Conservation (phyloP, 2,797 vertebrate genomes). For the Kryptolebias ocellatus region DNA sequence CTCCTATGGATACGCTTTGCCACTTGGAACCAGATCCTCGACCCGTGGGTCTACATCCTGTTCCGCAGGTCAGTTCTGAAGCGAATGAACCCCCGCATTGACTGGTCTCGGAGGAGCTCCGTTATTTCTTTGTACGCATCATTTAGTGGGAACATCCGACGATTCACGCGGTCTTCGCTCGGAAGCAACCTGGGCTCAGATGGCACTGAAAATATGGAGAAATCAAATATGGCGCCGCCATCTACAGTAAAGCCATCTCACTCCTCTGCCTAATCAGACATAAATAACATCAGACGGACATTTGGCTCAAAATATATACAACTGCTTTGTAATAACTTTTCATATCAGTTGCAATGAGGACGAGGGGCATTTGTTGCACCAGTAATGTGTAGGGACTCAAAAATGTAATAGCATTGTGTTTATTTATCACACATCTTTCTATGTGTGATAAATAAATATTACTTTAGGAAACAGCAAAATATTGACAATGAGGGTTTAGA, state of each 20-base stretch:
- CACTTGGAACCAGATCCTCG: conserved; percentile 96
- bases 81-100: conserved; percentile 82
- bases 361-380: neutral
- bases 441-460: no score
- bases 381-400: neutral
- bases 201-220: neutral
- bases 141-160: conserved; percentile 77
- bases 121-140: conserved; percentile 76
- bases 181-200: conserved; percentile 4
- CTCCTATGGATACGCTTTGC: conserved; percentile 91
- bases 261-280: conserved; percentile 23
- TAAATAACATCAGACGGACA: neutral
- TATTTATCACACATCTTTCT: no score
- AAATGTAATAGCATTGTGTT: neutral
- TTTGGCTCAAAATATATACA: neutral
- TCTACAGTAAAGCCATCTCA: neutral
- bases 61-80: conserved; percentile 89
- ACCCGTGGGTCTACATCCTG: conserved; percentile 98
- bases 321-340: conserved; percentile 6
- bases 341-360: neutral
- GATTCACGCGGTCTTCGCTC: conserved; percentile 69
- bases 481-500: no score
- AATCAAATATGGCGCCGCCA: conserved; percentile 3
- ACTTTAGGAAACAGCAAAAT: no score
- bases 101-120: conserved; percentile 77